Percentiles rank a stretch among this genome's conserved stretches.
These are phyloP conservation scores for Lasius platythorax DNA, from an alignment of 2,888 invertebrate species.

Conservation along the genomic window DNA sequence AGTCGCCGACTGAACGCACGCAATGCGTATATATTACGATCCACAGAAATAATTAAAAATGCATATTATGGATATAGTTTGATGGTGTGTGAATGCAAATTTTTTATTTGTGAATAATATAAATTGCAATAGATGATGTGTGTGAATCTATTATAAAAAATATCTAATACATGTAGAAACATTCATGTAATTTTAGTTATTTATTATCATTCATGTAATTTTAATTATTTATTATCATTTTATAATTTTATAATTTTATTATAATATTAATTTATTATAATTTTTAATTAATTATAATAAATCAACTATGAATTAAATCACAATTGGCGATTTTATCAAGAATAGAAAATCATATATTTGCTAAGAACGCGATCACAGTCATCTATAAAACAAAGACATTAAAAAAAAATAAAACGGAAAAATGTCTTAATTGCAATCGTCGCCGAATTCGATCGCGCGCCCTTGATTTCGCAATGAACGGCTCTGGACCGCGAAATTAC, in stretches of 20 bases:
- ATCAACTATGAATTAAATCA: neutral
- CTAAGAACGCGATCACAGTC: constrained; percentile 6
- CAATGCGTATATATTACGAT: neutral
- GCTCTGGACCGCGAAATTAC: constrained; percentile 60
- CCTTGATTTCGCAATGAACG: constrained; percentile 52
- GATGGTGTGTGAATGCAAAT: neutral
- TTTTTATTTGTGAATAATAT: constrained; percentile 22
- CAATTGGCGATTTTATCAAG: neutral
- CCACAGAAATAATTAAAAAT: neutral
- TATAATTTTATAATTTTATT: neutral
- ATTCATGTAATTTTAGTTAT: neutral
- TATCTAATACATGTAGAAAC: neutral
- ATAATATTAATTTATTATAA: neutral
- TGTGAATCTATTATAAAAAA: neutral
- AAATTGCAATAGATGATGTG: neutral
- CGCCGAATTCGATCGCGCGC: constrained; percentile 33
- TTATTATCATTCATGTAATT: too few species aligned
- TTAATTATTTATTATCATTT: too few species aligned
- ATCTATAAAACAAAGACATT: constrained; percentile 13
- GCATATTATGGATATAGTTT: neutral
- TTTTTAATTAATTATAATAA: neutral
- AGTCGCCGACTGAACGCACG: neutral
- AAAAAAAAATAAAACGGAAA: constrained; percentile 17
- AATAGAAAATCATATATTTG: neutral
- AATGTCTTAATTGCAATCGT: constrained; percentile 57